Evolutionary conservation across 2,797 vertebrate species (phyloP).

Genomic region (Phataginus tetradactyla): DNA sequence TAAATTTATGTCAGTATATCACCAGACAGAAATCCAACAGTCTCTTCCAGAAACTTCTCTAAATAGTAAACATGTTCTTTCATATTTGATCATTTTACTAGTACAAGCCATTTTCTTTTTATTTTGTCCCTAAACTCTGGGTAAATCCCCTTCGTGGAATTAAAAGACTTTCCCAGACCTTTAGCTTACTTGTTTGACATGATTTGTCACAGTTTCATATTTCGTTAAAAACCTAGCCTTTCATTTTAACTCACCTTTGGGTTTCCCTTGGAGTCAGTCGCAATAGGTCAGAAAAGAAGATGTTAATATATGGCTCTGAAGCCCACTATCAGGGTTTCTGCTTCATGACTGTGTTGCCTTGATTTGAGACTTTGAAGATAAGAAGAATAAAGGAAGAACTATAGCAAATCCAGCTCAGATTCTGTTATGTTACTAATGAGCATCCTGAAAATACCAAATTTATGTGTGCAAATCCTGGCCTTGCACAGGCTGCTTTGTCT

Average conservation of each 20-base stretch:
- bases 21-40: not conserved
- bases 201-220: not conserved
- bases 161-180: conserved; percentile 22
- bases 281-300: not conserved
- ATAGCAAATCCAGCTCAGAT: not conserved
- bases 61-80: not conserved
- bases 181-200: not conserved
- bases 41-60: not conserved
- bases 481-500: not conserved
- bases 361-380: not conserved
- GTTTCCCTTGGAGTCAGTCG: not conserved
- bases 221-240: not conserved
- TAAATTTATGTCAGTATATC: not conserved
- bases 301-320: not conserved
- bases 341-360: not conserved
- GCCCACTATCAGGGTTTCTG: not conserved
- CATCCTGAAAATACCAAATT: not conserved
- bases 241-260: not conserved
- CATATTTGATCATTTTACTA: not conserved
- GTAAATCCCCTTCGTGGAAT: not conserved
- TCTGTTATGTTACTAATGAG: not conserved
- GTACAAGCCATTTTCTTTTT: not conserved
- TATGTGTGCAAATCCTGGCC: not conserved
- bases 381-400: not conserved
- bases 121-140: not conserved